Base-by-base conservation (phyloP, 2,888 invertebrate species). In the Miltochrista miniata region DNA sequence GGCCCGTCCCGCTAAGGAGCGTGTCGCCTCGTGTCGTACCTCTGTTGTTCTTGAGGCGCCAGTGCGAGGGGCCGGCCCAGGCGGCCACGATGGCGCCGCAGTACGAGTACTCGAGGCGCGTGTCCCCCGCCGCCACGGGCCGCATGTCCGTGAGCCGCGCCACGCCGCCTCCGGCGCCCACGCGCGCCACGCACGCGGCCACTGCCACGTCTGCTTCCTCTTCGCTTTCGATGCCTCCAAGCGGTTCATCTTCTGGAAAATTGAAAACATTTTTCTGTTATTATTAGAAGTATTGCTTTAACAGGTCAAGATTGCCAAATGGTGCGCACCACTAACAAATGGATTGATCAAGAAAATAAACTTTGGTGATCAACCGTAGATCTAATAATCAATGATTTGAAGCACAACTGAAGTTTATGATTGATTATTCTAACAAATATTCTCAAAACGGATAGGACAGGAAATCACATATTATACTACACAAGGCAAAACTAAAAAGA, bases 1-100 rank as follows among this genome's bases (percentile, higher is more conserved):
- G n/a, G n/a, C n/a, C n/a, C n/a, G n/a, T n/a, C n/a, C n/a, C n/a
- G n/a, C n/a, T n/a, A n/a, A n/a, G n/a, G n/a, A n/a, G n/a, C n/a
- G n/a, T n/a, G n/a, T n/a, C n/a, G n/a, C n/a, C n/a, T n/a, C 31
- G 31, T 31, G 31, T 31, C 31, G 31, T 24, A 87, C 86, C 79
- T 64, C 82, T 70, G 68, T 87, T 85, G 64, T 92, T 92, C 73
- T 93, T 94, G 38, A 95, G 93, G 67, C 95, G 95, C 97, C 97
- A 97, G 83, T 97, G 96, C 39, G 94, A 90, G 30, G 97, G 97
- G 0, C 97, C 97, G 15, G 96, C 96, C 97, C 97, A 97, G 61
- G 94, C 90, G 60, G 81, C 78, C 72, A 78, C 93, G 77, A 91
- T 93, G 80, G 93, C 92, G 11, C 81, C 83, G 76, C 92, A 86